Evolutionary conservation across 2,113 vertebrate species (phyloP).

Genomic region (Elgaria multicarinata): DNA sequence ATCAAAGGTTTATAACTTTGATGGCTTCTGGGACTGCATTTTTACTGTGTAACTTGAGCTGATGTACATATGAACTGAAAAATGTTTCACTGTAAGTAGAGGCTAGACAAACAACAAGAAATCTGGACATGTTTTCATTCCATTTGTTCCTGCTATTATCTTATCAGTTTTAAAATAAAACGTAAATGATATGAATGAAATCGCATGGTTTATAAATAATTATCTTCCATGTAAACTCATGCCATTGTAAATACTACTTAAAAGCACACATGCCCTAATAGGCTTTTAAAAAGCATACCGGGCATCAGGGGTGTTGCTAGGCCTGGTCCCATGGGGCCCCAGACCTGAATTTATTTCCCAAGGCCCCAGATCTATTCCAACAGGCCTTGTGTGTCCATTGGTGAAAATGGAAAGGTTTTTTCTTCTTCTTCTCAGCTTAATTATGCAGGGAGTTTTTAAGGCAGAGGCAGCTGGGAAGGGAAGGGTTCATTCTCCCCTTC

Average conservation of each 20-base stretch:
- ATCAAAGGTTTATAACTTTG: slow-evolving; percentile 4
- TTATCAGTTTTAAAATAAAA: slow-evolving; percentile 6
- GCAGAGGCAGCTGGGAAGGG: too few relatives aligned
- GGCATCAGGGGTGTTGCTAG: not conserved
- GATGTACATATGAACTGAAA: slow-evolving; percentile 1
- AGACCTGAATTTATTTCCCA: too few relatives aligned
- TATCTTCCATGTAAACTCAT: slow-evolving; percentile 1
- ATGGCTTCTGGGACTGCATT: slow-evolving; percentile 40
- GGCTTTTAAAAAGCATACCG: not conserved
- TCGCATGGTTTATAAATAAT: not conserved
- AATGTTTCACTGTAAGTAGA: not conserved
- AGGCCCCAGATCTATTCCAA: too few relatives aligned
- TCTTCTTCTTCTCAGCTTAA: too few relatives aligned
- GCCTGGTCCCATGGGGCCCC: too few relatives aligned
- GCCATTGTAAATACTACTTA: not conserved
- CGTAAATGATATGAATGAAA: slow-evolving; percentile 3
- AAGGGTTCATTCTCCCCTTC: too few relatives aligned
- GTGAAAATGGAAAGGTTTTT: too few relatives aligned
- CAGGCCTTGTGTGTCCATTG: too few relatives aligned
- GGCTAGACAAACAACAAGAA: not conserved
- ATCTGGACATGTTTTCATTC: slow-evolving; percentile 14
- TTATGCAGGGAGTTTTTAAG: too few relatives aligned
- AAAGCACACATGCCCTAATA: too few relatives aligned
- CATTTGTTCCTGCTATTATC: slow-evolving; percentile 15
- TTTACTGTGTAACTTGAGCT: not conserved